Conservation (phyloP, 2,113 vertebrate species). For the Lota lota region DNA sequence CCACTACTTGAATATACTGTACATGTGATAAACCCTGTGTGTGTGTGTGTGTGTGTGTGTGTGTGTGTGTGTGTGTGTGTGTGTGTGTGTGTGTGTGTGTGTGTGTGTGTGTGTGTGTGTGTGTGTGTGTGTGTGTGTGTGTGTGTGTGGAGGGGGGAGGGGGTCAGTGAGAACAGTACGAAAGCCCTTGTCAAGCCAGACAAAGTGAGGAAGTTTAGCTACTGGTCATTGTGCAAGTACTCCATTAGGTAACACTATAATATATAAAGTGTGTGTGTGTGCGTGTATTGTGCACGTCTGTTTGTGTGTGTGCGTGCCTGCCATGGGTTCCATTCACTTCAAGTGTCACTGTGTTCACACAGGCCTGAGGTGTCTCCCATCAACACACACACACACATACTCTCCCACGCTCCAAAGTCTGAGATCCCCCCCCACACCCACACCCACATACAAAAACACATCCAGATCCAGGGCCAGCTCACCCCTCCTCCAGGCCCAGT, state of each 20-base stretch:
- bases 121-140: constrained; percentile 57
- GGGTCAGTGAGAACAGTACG: constrained; percentile 68
- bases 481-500: background rate
- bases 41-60: no score
- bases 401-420: constrained; percentile 54
- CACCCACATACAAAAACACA: background rate
- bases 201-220: constrained; percentile 77
- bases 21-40: no score
- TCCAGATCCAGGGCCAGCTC: constrained; percentile 16
- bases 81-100: constrained; percentile 36
- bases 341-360: constrained; percentile 36
- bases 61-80: no score
- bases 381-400: constrained; percentile 39
- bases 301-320: constrained; percentile 18
- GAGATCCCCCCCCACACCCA: no score
- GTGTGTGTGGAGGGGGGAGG: constrained; percentile 8
- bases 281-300: constrained; percentile 25
- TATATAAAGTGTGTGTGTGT: constrained; percentile 52
- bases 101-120: constrained; percentile 63
- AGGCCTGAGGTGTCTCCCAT: constrained; percentile 48
- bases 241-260: constrained; percentile 64
- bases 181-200: constrained; percentile 69
- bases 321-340: constrained; percentile 38
- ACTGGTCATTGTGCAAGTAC: constrained; percentile 72
- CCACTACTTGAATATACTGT: no score